phyloP scores from a whole-genome alignment of 2,797 vertebrate species.

The Manis javanica region DNA sequence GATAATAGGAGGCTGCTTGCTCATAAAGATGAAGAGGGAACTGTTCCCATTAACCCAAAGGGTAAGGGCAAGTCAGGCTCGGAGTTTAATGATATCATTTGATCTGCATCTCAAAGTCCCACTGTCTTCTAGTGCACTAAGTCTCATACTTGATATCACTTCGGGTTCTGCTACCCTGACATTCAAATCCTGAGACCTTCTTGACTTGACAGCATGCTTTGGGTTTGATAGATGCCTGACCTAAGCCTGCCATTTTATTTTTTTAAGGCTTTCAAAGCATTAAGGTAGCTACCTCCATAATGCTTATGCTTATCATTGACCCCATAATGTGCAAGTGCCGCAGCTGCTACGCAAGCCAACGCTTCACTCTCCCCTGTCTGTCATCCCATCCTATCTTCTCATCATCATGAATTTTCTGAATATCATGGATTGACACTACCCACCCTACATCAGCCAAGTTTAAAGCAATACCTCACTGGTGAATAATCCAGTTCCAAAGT shows the following conservation, averaged over 20 bases:
- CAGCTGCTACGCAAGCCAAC: fast-evolving
- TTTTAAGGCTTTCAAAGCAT: not conserved
- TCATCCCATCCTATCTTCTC: not conserved
- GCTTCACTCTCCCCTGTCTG: not conserved
- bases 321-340: not conserved
- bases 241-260: not conserved
- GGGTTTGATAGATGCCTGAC: not conserved
- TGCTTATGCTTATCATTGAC: not conserved
- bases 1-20: not conserved
- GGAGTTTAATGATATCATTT: not conserved
- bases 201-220: not conserved
- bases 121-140: not conserved
- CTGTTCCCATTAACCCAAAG: not conserved
- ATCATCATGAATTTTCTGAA: not conserved
- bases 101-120: not conserved
- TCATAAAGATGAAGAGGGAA: not conserved
- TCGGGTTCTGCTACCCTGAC: not conserved
- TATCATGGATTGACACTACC: fast-evolving
- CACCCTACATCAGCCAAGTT: not conserved
- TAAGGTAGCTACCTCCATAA: not conserved
- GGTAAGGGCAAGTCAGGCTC: not conserved
- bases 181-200: not conserved
- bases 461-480: not conserved
- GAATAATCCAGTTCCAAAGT: not conserved
- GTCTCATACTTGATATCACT: not conserved